Evolutionary conservation across 2,888 invertebrate species (phyloP).

Genomic region (Blastobasis adustella): DNA sequence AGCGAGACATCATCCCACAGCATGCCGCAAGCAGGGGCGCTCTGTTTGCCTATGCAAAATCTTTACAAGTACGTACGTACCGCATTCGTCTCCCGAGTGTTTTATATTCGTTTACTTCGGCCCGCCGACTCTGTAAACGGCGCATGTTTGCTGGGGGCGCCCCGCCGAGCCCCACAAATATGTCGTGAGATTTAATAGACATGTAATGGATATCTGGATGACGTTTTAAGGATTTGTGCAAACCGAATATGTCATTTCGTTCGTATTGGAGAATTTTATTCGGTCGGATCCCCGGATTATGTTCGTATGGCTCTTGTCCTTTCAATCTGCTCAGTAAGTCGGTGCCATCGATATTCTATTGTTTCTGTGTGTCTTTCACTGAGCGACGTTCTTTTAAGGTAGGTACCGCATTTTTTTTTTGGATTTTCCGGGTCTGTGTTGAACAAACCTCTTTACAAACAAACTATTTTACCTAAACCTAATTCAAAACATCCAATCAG

Average conservation of each 20-base stretch:
- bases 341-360: slow-evolving; percentile 11
- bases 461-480: too few relatives aligned
- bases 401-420: too few relatives aligned
- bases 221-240: slow-evolving; percentile 75
- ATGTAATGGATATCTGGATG: slow-evolving; percentile 76
- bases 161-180: slow-evolving; percentile 65
- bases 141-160: slow-evolving; percentile 71
- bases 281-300: slow-evolving; percentile 65
- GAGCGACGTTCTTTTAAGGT: too few relatives aligned
- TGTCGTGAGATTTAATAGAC: slow-evolving; percentile 76
- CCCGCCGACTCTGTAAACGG: slow-evolving; percentile 68
- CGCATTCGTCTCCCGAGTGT: slow-evolving; percentile 72
- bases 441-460: too few relatives aligned
- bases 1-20: too few relatives aligned
- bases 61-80: slow-evolving; percentile 70
- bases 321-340: slow-evolving; percentile 25
- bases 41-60: slow-evolving; percentile 72
- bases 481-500: too few relatives aligned
- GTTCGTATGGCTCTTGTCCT: slow-evolving; percentile 29
- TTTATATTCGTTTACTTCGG: slow-evolving; percentile 74
- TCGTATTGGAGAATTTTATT: slow-evolving; percentile 69
- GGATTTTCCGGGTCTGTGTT: too few relatives aligned
- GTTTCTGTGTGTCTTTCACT: slow-evolving; percentile 1
- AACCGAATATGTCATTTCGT: slow-evolving; percentile 73
- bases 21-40: slow-evolving; percentile 36